Percentiles rank a stretch among this genome's conserved stretches.
phyloP scores from a whole-genome alignment of 2,888 invertebrate genomes.

The Eilema sororculum region DNA sequence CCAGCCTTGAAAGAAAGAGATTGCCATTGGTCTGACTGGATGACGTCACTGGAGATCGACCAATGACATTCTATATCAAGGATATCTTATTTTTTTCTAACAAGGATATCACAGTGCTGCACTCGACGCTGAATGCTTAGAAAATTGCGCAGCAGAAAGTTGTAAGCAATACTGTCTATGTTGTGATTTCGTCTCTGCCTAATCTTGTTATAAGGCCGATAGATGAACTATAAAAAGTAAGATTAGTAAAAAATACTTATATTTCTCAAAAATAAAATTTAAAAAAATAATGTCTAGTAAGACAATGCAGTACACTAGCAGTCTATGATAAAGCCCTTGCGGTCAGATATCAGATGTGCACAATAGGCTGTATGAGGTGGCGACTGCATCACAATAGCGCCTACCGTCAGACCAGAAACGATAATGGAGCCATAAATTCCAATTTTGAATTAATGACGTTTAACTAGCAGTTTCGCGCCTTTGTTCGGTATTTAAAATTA shows the following conservation, averaged over 20 bases:
- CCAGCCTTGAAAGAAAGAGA: no score
- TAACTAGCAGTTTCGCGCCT: constrained; percentile 49
- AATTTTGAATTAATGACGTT: constrained; percentile 65
- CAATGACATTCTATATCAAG: no score
- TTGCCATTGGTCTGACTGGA: not conserved
- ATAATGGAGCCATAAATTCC: constrained; percentile 76
- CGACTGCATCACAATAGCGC: constrained; percentile 66
- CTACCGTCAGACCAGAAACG: constrained; percentile 44
- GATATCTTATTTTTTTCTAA: no score
- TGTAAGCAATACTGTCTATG: no score
- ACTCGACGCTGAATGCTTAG: no score
- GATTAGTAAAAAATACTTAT: not conserved
- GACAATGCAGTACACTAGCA: constrained; percentile 34
- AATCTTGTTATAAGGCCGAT: not conserved
- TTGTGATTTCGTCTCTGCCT: not conserved
- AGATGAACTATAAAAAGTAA: not conserved
- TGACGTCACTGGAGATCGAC: no score
- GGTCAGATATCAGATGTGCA: constrained; percentile 55
- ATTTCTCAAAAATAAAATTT: no score
- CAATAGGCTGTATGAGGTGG: constrained; percentile 69
- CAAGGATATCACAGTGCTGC: no score
- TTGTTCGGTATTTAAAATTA: constrained; percentile 39
- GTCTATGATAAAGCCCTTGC: constrained; percentile 43
- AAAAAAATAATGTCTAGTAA: constrained; percentile 13
- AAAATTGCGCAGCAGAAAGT: no score